Percentiles rank a stretch among this genome's conserved stretches.
Evolutionary conservation across 1,140 invertebrate species (phyloP).

Genomic region (Lasaia peninsularis): DNA sequence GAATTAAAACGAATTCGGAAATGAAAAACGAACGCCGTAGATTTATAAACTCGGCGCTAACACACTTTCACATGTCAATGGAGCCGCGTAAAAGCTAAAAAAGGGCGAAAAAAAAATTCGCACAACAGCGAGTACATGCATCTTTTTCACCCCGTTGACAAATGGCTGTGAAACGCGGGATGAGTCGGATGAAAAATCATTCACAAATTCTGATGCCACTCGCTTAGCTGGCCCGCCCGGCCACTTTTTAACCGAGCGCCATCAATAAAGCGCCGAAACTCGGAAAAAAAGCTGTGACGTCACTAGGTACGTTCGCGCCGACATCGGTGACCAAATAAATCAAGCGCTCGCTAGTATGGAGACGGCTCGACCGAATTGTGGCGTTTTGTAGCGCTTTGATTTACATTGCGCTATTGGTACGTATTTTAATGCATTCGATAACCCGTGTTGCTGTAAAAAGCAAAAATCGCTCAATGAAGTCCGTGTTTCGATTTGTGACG

Average conservation of each 20-base stretch:
- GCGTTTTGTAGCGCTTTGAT: constrained; percentile 63
- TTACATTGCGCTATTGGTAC: constrained; percentile 54
- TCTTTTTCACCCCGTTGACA: constrained; percentile 70
- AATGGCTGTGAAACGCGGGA: constrained; percentile 67
- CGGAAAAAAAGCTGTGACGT: constrained; percentile 65
- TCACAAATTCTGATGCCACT: constrained; percentile 68
- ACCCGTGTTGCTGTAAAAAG: constrained; percentile 38
- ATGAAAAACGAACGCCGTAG: constrained; percentile 49
- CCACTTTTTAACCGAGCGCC: constrained; percentile 67
- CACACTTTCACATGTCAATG: constrained; percentile 74
- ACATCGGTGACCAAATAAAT: constrained; percentile 65
- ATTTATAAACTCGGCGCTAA: constrained; percentile 67
- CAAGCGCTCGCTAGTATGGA: constrained; percentile 59
- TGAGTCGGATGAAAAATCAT: constrained; percentile 70
- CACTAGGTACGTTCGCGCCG: constrained; percentile 65
- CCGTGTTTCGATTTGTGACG: constrained; percentile 31
- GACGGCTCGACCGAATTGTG: constrained; percentile 57
- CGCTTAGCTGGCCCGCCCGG: constrained; percentile 48
- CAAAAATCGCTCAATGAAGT: constrained; percentile 40
- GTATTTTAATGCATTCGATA: constrained; percentile 55
- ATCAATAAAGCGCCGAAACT: constrained; percentile 64
- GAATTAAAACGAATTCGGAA: constrained; percentile 51
- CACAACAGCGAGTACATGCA: constrained; percentile 58
- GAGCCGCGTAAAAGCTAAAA: constrained; percentile 71
- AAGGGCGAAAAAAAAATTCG: constrained; percentile 52